phyloP scores from a whole-genome alignment of 2,797 vertebrate genomes.

The Phoxinus dragarum region DNA sequence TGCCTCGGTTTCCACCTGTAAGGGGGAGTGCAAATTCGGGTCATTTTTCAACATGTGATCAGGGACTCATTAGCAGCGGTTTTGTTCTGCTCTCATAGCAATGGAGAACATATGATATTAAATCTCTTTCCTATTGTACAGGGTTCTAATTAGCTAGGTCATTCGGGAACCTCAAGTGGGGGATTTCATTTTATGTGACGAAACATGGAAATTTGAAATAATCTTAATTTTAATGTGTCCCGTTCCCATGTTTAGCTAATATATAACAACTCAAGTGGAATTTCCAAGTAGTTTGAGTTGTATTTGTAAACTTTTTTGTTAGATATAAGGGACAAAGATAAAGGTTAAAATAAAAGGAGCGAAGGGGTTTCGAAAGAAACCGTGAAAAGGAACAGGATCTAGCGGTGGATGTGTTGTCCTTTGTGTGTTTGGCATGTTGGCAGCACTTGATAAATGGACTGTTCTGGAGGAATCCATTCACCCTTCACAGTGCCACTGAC shows the following conservation, averaged over 20 bases:
- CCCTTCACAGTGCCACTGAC: slow-evolving; percentile 72
- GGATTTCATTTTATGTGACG: slow-evolving; percentile 4
- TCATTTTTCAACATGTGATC: slow-evolving; percentile 74
- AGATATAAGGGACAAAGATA: slow-evolving; percentile 24
- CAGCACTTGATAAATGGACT: slow-evolving; percentile 79
- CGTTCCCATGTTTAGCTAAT: background rate
- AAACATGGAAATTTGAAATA: background rate
- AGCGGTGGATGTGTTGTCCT: slow-evolving; percentile 73
- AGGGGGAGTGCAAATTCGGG: slow-evolving; percentile 63
- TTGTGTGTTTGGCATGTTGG: slow-evolving; percentile 76
- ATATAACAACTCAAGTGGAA: background rate
- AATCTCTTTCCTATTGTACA: slow-evolving; percentile 47
- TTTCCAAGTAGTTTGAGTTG: background rate
- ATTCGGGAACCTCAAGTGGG: slow-evolving; percentile 54
- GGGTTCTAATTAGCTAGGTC: background rate
- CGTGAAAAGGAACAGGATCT: slow-evolving; percentile 68
- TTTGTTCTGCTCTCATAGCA: slow-evolving; percentile 71
- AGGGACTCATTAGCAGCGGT: slow-evolving; percentile 71
- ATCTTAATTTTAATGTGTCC: background rate
- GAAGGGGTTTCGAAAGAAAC: slow-evolving; percentile 57
- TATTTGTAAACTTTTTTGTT: slow-evolving; percentile 60
- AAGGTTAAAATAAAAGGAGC: slow-evolving; percentile 57
- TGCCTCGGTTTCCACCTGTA: slow-evolving; percentile 73
- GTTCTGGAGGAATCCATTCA: slow-evolving; percentile 70
- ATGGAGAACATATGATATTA: slow-evolving; percentile 69